These are phyloP conservation scores for Andrena bucephala DNA, from an alignment of 2,888 invertebrate species.

Conservation along the genomic window DNA sequence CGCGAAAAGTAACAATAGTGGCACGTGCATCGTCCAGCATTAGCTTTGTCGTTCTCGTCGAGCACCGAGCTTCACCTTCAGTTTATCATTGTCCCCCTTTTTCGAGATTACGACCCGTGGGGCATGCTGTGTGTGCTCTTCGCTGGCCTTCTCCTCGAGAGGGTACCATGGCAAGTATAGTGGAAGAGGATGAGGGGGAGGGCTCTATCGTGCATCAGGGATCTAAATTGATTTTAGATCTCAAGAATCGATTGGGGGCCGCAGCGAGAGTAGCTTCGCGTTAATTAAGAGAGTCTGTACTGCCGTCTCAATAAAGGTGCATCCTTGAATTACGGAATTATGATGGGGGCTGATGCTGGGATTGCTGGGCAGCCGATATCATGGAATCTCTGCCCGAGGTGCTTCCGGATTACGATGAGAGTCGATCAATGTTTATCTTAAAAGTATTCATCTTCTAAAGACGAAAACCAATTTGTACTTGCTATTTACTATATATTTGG, in stretches of 20 bases:
- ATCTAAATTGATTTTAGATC: constrained; percentile 82
- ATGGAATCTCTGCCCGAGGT: constrained; percentile 26
- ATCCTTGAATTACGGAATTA: constrained; percentile 71
- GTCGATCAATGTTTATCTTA: constrained; percentile 4
- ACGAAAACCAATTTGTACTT: not conserved
- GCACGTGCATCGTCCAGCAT: constrained; percentile 3
- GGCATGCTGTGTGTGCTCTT: constrained; percentile 37
- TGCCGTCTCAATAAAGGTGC: constrained; percentile 77
- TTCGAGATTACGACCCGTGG: constrained; percentile 47
- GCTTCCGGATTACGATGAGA: constrained; percentile 57
- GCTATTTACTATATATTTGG: not conserved
- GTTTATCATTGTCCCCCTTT: constrained; percentile 28
- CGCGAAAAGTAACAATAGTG: constrained; percentile 2
- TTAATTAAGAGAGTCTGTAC: constrained; percentile 79
- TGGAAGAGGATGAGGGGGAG: constrained; percentile 36
- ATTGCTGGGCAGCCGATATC: constrained; percentile 38
- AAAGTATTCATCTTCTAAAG: not conserved
- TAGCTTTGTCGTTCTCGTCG: not conserved
- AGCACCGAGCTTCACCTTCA: constrained; percentile 14
- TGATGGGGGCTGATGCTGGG: constrained; percentile 49
- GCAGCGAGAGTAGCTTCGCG: constrained; percentile 76
- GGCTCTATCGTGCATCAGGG: constrained; percentile 72
- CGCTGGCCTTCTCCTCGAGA: constrained; percentile 29
- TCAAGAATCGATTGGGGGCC: constrained; percentile 74
- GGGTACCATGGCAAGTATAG: constrained; percentile 42